Conservation (phyloP, 2,113 vertebrate genomes). For the Corynorhinus townsendii region DNA sequence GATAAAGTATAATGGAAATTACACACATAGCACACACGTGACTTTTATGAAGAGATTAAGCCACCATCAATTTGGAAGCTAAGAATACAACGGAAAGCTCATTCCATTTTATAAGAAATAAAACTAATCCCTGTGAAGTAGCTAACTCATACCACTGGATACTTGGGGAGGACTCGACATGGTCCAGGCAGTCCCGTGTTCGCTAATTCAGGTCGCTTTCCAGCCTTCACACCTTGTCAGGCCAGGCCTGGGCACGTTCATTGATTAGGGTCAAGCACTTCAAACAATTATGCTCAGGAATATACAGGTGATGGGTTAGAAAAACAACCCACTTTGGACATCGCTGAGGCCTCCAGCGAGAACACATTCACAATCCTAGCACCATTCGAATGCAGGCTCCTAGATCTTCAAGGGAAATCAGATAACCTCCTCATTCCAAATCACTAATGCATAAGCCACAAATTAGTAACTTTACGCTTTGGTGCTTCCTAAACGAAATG, state of each 20-base stretch:
- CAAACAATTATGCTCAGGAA: background rate
- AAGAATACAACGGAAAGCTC: constrained; percentile 38
- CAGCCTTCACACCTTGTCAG: background rate
- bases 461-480: background rate
- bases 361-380: background rate
- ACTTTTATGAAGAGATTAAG: constrained; percentile 17
- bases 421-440: background rate
- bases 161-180: background rate
- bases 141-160: background rate
- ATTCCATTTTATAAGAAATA: constrained; percentile 4
- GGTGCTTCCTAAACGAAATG: background rate
- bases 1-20: background rate
- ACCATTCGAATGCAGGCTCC: background rate
- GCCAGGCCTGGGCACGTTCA: background rate
- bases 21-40: background rate
- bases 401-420: background rate
- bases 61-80: background rate
- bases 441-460: background rate
- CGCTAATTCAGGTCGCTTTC: background rate
- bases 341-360: background rate
- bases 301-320: background rate
- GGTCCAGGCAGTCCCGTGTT: background rate
- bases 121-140: background rate
- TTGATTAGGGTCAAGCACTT: background rate
- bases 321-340: background rate